Evolutionary conservation across 2,888 invertebrate species (phyloP).

Genomic region (Rutpela maculata): DNA sequence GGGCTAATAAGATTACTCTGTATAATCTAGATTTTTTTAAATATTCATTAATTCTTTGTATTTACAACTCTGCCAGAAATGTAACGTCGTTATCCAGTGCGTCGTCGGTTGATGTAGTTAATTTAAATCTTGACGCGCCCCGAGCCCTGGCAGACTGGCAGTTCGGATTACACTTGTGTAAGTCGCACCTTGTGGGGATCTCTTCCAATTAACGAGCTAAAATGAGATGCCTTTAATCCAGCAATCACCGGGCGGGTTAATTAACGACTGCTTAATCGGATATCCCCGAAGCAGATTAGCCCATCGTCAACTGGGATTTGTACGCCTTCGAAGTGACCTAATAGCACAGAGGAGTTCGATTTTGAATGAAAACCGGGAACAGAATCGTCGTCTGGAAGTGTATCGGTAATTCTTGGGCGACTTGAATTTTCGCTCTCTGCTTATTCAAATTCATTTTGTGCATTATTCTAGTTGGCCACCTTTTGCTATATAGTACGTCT

Average conservation of each 20-base stretch:
- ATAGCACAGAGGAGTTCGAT: slow-evolving; percentile 3
- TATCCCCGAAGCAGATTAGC: slow-evolving; percentile 66
- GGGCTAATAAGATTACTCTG: no score
- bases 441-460: no score
- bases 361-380: neutral
- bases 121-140: slow-evolving; percentile 46
- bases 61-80: slow-evolving; percentile 17
- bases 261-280: slow-evolving; percentile 67
- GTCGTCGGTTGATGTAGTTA: slow-evolving; percentile 46
- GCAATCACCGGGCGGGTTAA: slow-evolving; percentile 66
- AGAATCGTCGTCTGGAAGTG: no score
- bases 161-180: slow-evolving; percentile 37
- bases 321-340: neutral
- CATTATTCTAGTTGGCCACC: no score
- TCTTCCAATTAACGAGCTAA: slow-evolving; percentile 67
- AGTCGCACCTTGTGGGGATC: slow-evolving; percentile 54
- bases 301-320: slow-evolving; percentile 60
- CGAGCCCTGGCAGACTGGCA: slow-evolving; percentile 15
- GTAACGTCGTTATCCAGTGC: slow-evolving; percentile 36
- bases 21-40: no score
- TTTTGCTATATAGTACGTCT: no score
- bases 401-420: no score
- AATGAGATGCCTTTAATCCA: slow-evolving; percentile 66
- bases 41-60: no score
- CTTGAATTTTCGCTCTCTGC: no score